Base-by-base conservation (phyloP, 2,113 vertebrate species). In the Caretta caretta region DNA sequence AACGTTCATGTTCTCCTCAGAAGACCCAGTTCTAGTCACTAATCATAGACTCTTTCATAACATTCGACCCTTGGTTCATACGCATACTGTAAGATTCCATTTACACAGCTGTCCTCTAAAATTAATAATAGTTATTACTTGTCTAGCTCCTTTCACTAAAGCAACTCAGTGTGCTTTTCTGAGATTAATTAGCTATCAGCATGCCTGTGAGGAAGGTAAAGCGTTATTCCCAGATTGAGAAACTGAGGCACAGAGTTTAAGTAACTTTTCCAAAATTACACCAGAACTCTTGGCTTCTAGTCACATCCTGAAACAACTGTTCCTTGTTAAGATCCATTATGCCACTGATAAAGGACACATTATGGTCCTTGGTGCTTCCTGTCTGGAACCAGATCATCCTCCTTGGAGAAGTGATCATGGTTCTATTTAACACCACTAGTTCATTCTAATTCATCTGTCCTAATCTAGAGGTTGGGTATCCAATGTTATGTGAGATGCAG, bases 61-160 rank as follows among this genome's bases (percentile, higher is more conserved):
- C 10, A 78, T 38, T 49, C 49, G 90, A 72, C 25, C 86, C 14
- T 48, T 95, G 83, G 94, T 91, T 93, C 89, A 72, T 83, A 72
- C 4, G 14, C 80, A 75, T 91, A 78, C 51, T 86, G 19, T 35
- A 16, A 92, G 29, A 69, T 84, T 89, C 83, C 6, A 86, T 91
- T 84, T 88, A 88, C 59, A 78, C 80, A 89, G 17, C 87, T 85
- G 76, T 53, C 14, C 10, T 57, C 62, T 87, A 62, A n/a, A 62
- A 88, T 48, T 48, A 75, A 76, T 65, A 89, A 84, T 88, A 4
- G 5, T 57, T 84, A 1, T 10, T 84, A 89, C 50, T 93, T 94
- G 92, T 53, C 24, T 72, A 89, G 35, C 81, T 59, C 59, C 16
- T 84, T 22, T 38, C 88, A 92, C 84, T 54, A 78, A 20, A 94